phyloP scores from a whole-genome alignment of 37 sponge, comb jelly and placozoan genomes.

The Chondrosia reniformis region DNA sequence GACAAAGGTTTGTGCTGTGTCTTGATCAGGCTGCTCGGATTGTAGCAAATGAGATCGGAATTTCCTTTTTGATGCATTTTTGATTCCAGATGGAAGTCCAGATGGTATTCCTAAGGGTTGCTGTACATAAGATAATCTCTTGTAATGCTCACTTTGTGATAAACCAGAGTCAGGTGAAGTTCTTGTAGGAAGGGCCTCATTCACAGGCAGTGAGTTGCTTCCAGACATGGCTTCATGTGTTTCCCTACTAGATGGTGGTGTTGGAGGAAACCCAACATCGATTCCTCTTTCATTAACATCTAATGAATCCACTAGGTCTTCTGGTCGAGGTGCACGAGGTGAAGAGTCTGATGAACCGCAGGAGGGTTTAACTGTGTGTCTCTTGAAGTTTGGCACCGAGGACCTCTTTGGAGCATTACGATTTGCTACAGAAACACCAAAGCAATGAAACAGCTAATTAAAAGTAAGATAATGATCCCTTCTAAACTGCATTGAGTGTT shows the following conservation, averaged over 20 bases:
- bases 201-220: not conserved
- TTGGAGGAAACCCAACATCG: conserved; percentile 8
- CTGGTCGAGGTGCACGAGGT: not conserved
- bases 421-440: too few relatives aligned
- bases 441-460: too few relatives aligned
- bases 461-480: too few relatives aligned
- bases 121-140: not conserved
- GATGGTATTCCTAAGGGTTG: not conserved
- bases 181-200: not conserved
- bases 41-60: conserved; percentile 4
- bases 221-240: too few relatives aligned
- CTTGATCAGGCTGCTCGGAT: not conserved
- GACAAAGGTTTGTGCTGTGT: not conserved
- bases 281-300: conserved; percentile 16
- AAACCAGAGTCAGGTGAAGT: not conserved
- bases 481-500: too few relatives aligned
- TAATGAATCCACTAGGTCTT: not conserved
- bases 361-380: not conserved
- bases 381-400: not conserved
- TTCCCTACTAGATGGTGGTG: conserved; percentile 12
- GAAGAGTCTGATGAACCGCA: not conserved
- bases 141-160: not conserved
- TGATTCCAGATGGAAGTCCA: not conserved
- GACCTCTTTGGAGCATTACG: not conserved
- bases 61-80: not conserved